A percentile compares a stretch with the other conserved stretches of the same genome.
Evolutionary conservation across 1,140 invertebrate genomes (phyloP).

Genomic region (Alviniconcha marisindica): DNA sequence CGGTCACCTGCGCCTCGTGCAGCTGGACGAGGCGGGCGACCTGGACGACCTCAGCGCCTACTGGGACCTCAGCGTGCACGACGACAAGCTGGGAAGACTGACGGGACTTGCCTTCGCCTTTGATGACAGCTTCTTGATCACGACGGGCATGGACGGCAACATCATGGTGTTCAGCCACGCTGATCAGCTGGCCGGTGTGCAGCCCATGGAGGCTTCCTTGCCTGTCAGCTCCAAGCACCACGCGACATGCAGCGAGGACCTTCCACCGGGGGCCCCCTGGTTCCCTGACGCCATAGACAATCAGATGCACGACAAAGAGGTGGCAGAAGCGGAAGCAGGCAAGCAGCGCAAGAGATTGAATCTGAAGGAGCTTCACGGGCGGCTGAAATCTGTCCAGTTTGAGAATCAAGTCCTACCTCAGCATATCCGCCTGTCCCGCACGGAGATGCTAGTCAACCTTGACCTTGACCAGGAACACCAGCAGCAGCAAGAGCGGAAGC

Average conservation of each 20-base stretch:
- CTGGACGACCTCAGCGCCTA: constrained; percentile 33
- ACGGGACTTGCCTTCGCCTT: constrained; percentile 38
- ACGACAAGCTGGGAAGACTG: constrained; percentile 30
- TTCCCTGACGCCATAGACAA: not conserved
- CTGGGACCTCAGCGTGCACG: constrained; percentile 40
- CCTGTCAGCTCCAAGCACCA: not conserved
- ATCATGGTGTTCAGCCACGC: constrained; percentile 15
- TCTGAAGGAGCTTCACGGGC: not conserved
- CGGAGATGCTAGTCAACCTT: constrained; percentile 1
- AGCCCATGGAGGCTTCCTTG: not conserved
- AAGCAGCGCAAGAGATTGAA: not conserved
- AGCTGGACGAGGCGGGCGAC: not conserved
- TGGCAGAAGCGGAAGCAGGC: not conserved
- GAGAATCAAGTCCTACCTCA: not conserved
- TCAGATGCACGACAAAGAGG: not conserved
- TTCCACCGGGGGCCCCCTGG: not conserved
- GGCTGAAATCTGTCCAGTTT: not conserved
- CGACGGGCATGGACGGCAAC: constrained; percentile 44
- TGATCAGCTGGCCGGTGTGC: not conserved
- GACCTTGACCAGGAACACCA: not conserved
- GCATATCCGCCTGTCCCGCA: not conserved
- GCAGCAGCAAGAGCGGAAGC: not conserved
- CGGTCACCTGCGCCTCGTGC: constrained; percentile 6
- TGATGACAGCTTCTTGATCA: constrained; percentile 23
- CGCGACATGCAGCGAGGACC: not conserved